Evolutionary conservation across 2,113 vertebrate genomes (phyloP).

Genomic region (Cryptomyrus ogoouensis): DNA sequence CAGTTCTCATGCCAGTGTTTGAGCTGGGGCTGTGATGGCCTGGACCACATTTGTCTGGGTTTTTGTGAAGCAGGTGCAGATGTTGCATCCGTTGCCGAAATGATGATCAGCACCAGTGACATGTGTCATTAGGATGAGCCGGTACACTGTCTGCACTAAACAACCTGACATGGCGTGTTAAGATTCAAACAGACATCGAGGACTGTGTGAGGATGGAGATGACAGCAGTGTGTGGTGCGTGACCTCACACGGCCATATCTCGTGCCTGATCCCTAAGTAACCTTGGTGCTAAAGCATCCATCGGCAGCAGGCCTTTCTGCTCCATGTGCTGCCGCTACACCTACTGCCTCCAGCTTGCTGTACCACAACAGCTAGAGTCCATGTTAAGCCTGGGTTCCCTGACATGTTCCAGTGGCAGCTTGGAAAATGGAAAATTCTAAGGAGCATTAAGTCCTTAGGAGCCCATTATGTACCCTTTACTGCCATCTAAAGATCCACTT

Average conservation of each 20-base stretch:
- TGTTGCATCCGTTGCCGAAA: neutral
- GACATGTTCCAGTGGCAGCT: neutral
- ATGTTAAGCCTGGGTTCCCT: neutral
- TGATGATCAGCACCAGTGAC: neutral
- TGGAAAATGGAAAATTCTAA: neutral
- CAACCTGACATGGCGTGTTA: neutral
- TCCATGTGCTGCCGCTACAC: neutral
- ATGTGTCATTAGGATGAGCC: neutral
- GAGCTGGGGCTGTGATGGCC: neutral
- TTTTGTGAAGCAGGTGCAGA: neutral
- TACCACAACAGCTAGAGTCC: neutral
- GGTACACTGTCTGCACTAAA: neutral
- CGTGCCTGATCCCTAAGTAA: neutral
- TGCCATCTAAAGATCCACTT: neutral
- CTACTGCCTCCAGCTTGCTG: neutral
- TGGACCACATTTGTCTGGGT: neutral
- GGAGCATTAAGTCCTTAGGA: neutral
- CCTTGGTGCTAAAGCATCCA: neutral
- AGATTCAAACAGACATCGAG: neutral
- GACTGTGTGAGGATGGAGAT: neutral
- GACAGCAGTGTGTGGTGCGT: neutral
- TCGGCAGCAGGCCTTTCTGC: neutral
- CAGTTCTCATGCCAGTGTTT: neutral
- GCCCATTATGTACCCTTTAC: neutral
- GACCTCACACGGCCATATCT: neutral